Conservation (phyloP, 2,888 invertebrate genomes). For the Salpingus planirostris region DNA sequence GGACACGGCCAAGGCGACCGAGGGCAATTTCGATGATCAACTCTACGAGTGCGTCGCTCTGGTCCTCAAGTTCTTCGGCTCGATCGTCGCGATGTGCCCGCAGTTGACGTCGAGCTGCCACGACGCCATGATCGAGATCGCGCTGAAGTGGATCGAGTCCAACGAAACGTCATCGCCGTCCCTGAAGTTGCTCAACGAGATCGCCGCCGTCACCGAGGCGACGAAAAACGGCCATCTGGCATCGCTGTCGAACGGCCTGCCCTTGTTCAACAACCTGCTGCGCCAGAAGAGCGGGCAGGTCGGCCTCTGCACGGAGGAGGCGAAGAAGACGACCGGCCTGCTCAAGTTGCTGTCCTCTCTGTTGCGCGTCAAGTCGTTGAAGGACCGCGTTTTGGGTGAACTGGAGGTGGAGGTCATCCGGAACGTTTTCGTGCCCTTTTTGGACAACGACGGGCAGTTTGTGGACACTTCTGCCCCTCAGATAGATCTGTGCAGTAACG, state of each 20-base stretch:
- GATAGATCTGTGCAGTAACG: neutral
- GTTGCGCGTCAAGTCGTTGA: conserved; percentile 25
- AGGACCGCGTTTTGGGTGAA: conserved; percentile 35
- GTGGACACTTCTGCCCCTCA: neutral
- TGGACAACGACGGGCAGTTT: no score
- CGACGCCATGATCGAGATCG: conserved; percentile 39
- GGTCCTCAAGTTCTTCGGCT: conserved; percentile 45
- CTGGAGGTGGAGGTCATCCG: conserved; percentile 38
- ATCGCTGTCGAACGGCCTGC: conserved; percentile 33
- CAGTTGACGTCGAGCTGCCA: no score
- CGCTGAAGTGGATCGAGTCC: conserved; percentile 44
- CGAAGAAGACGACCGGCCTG: conserved; percentile 40
- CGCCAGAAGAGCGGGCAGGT: conserved; percentile 30
- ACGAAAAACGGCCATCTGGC: conserved; percentile 28
- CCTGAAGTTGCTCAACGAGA: conserved; percentile 38
- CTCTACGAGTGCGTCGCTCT: conserved; percentile 44
- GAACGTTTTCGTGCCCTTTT: conserved; percentile 38
- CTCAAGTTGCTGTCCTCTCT: conserved; percentile 44
- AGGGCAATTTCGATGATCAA: no score
- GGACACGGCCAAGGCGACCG: no score
- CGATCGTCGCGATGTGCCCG: conserved; percentile 41
- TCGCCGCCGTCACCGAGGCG: conserved; percentile 34
- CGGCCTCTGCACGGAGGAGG: conserved; percentile 31
- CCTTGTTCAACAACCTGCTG: conserved; percentile 39
- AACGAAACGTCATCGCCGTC: conserved; percentile 42